These are phyloP conservation scores for Stichodactyla helianthus DNA, from an alignment of 64 coral and sea anemone genomes.

Conservation along the genomic window DNA sequence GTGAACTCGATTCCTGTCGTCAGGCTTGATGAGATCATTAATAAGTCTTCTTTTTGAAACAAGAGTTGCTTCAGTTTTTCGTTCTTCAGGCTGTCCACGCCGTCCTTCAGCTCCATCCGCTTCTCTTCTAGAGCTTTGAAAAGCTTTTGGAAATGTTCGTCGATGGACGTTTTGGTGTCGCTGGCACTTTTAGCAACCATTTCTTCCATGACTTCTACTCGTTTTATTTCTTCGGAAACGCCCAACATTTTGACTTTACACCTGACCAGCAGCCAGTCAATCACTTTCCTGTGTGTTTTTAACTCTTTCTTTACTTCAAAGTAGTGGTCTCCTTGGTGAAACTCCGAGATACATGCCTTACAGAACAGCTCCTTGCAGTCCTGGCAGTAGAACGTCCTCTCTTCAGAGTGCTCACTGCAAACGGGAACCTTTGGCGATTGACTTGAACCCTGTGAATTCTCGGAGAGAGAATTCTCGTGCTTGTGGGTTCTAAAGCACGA, in stretches of 20 bases:
- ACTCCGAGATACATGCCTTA: background rate
- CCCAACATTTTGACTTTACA: background rate
- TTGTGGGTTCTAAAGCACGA: background rate
- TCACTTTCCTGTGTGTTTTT: background rate
- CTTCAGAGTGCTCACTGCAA: background rate
- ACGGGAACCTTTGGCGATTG: background rate
- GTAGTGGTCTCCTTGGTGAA: background rate
- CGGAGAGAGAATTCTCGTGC: background rate
- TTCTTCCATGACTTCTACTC: conserved; percentile 8
- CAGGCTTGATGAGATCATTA: background rate
- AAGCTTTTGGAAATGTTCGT: background rate
- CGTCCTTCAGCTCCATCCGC: background rate
- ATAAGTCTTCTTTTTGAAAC: background rate
- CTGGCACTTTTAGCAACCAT: background rate
- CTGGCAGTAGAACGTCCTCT: background rate
- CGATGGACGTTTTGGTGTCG: background rate
- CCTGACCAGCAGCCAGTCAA: conserved; percentile 20
- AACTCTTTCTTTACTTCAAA: background rate
- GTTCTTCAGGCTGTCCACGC: background rate
- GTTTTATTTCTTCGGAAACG: background rate
- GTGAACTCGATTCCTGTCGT: background rate
- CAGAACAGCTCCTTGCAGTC: background rate
- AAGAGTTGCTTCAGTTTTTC: conserved; percentile 17
- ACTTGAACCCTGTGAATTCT: background rate
- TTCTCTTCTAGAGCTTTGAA: background rate